These are phyloP conservation scores for Tyrannus savana DNA, from an alignment of 2,113 vertebrate genomes.

Conservation along the genomic window DNA sequence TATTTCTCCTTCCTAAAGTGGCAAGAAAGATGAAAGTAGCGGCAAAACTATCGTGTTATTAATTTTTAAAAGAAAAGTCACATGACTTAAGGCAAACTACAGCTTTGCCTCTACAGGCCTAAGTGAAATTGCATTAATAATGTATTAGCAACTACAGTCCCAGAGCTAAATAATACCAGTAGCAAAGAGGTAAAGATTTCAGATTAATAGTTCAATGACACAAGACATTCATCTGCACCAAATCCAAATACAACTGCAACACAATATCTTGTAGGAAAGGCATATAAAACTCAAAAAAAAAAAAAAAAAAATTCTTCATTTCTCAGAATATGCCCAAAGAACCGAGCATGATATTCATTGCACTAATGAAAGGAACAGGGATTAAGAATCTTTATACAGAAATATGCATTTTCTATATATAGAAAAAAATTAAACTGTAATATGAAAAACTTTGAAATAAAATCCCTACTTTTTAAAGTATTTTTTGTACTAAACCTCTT, in stretches of 20 bases:
- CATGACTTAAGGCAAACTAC: neutral
- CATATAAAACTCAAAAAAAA: neutral
- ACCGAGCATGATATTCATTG: neutral
- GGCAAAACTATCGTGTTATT: neutral
- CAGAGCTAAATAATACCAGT: neutral
- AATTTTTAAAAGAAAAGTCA: constrained; percentile 7
- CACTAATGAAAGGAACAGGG: neutral
- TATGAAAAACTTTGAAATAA: neutral
- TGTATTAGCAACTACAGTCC: neutral
- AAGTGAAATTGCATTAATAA: neutral
- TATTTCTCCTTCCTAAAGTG: neutral
- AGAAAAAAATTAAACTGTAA: neutral
- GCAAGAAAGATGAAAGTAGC: neutral
- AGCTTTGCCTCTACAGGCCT: neutral
- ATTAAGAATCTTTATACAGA: neutral
- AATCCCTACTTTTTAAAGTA: neutral
- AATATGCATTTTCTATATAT: too few relatives aligned
- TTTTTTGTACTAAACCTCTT: neutral
- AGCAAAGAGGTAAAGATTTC: neutral
- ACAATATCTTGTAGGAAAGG: neutral
- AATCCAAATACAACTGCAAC: neutral
- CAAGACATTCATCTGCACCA: neutral
- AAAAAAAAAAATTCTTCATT: neutral
- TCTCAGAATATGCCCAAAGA: neutral
- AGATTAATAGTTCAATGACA: neutral